These are phyloP conservation scores for Allacma fusca DNA, from an alignment of 2,888 invertebrate genomes.

Conservation along the genomic window DNA sequence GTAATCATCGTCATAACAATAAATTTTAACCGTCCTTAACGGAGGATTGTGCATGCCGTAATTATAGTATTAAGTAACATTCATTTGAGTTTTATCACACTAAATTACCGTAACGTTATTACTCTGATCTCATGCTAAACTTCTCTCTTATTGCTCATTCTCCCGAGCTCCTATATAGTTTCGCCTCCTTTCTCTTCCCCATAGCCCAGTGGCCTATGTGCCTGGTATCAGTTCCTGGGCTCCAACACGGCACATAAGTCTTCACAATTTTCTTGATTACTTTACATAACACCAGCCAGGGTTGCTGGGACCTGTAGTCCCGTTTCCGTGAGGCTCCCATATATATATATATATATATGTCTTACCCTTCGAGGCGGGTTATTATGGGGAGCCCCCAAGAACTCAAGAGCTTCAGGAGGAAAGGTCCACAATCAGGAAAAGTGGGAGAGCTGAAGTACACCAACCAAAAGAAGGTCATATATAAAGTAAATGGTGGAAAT, in stretches of 20 bases:
- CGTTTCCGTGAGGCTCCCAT: no score
- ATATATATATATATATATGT: no score
- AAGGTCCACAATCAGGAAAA: neutral
- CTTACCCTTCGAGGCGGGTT: no score
- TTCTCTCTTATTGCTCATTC: neutral
- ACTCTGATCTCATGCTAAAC: slow-evolving; percentile 30
- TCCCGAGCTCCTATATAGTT: neutral
- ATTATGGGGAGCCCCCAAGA: no score
- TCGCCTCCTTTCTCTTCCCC: neutral
- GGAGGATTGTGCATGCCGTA: slow-evolving; percentile 31
- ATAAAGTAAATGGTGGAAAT: slow-evolving; percentile 16
- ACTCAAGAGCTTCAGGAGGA: no score
- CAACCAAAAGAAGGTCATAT: neutral
- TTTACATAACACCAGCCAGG: no score
- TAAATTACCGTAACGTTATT: slow-evolving; percentile 10
- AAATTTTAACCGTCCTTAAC: slow-evolving; percentile 40
- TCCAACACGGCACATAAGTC: no score
- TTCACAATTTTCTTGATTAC: no score
- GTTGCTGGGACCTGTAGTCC: no score
- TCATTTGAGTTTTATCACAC: slow-evolving; percentile 41
- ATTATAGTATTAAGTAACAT: slow-evolving; percentile 42
- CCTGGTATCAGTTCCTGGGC: no score
- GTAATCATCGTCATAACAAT: slow-evolving; percentile 38
- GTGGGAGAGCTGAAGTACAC: neutral
- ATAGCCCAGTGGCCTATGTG: neutral